phyloP scores from a whole-genome alignment of 2,797 vertebrate species.

The Micromesistius poutassou region DNA sequence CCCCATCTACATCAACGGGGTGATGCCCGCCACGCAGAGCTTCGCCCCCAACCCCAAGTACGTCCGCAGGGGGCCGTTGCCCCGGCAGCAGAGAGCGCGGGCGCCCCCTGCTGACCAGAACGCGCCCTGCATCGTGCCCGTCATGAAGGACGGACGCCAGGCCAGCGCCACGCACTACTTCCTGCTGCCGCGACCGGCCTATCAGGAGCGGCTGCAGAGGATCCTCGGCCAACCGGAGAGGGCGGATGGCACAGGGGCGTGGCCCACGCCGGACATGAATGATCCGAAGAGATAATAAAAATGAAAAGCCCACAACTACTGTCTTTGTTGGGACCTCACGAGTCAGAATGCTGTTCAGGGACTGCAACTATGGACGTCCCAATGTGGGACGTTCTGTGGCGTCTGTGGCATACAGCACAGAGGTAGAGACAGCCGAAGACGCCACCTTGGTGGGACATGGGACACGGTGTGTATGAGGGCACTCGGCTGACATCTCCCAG shows the following conservation, averaged over 20 bases:
- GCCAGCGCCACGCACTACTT: conserved; percentile 95
- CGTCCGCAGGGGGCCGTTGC: conserved; percentile 83
- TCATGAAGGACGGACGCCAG: conserved; percentile 92
- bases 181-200: conserved; percentile 83
- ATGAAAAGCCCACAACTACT: background rate
- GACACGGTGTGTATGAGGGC: background rate
- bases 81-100: conserved; percentile 84
- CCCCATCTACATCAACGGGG: conserved; percentile 91
- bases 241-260: conserved; percentile 49
- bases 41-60: conserved; percentile 97
- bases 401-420: background rate
- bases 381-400: background rate
- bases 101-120: conserved; percentile 49
- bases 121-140: conserved; percentile 88
- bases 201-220: conserved; percentile 81
- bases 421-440: background rate
- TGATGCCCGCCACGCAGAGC: conserved; percentile 98
- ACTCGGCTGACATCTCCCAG: background rate
- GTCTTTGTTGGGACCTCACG: background rate
- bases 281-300: conserved; percentile 73
- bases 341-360: background rate
- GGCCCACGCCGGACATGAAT: conserved; percentile 25
- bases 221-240: conserved; percentile 81
- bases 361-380: background rate
- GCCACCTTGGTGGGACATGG: background rate